Percentiles rank a stretch among this genome's conserved stretches.
Evolutionary conservation across 2,888 invertebrate genomes (phyloP).

Genomic region (Galerucella calmariensis): DNA sequence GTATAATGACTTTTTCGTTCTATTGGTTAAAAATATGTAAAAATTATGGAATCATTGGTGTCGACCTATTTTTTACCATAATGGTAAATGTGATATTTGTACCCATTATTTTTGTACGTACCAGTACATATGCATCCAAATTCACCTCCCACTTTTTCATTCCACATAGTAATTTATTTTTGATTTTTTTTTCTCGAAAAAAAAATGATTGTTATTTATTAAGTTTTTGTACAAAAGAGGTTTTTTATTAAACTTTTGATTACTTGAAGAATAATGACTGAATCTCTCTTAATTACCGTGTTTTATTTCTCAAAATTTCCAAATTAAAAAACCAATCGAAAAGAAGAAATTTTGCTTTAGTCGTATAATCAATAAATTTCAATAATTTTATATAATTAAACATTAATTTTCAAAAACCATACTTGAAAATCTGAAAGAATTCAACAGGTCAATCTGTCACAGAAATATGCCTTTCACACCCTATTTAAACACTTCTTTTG

Average conservation of each 20-base stretch:
- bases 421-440: no score
- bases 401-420: no score
- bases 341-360: background rate
- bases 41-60: background rate
- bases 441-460: no score
- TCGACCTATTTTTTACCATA: conserved; percentile 15
- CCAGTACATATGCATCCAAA: conserved; percentile 8
- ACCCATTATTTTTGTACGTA: background rate
- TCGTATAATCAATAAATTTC: no score
- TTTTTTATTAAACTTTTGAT: conserved; percentile 42
- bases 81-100: conserved; percentile 33
- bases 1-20: background rate
- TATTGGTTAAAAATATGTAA: conserved; percentile 4
- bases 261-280: conserved; percentile 40
- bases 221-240: conserved; percentile 36
- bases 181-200: conserved; percentile 29
- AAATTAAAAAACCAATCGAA: conserved; percentile 16
- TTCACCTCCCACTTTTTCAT: conserved; percentile 21
- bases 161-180: conserved; percentile 31
- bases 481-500: no score
- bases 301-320: conserved; percentile 41
- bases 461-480: no score
- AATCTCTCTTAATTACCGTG: conserved; percentile 33
- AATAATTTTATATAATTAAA: no score
- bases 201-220: conserved; percentile 40